Evolutionary conservation across 1,140 invertebrate genomes (phyloP), one percentile per base, ranked within the genome.

Genomic region (Chionoecetes opilio): DNA sequence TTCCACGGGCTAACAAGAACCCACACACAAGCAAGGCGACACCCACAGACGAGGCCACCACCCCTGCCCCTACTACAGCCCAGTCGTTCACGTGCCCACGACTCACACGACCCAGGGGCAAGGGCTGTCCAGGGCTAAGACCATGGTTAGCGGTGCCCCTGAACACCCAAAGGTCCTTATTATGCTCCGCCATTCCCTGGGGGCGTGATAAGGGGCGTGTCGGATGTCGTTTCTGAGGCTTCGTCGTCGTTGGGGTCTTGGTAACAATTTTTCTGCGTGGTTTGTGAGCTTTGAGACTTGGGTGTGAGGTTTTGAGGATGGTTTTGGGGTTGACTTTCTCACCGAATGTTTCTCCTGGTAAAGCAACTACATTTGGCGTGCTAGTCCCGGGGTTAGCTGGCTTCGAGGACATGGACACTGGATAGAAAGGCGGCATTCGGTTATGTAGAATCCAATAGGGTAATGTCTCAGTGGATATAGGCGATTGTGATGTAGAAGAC

Each of bases 141-240:
- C 92, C 82, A 26, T 94, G 92, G 38, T 35, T n/a, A 21, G 21
- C 86, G 26, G 93, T 88, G 35, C 92, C 95, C 32, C 92, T 38
- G 75, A 91, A 95, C 26, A 93, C n/a, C 95, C 95, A 95, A 5
- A 93, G 38, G 38, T 95, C 95, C 46, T 95, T 93, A 53, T 89
- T 82, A 31, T 84, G 53, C 2, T 85, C 75, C 34, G 32, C 21
- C 8, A n/a, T 26, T 0, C 26, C 46, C 2, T 34, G 17, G 9
- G 34, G 34, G 6, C 53, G 21, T 3, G 32, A 35, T 8, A 0
- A 3, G 35, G 46, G 2, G 11, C 46, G 46, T 29, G 11, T 29
- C 31, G 82, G n/a, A 32, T 26, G 85, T 0, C 8, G 85, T 14
- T 87, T 34, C 31, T 2, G 6, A 3, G 32, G 0, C 11, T 3